Base-by-base conservation (phyloP, 2,888 invertebrate species). In the Hyppa rectilinea region DNA sequence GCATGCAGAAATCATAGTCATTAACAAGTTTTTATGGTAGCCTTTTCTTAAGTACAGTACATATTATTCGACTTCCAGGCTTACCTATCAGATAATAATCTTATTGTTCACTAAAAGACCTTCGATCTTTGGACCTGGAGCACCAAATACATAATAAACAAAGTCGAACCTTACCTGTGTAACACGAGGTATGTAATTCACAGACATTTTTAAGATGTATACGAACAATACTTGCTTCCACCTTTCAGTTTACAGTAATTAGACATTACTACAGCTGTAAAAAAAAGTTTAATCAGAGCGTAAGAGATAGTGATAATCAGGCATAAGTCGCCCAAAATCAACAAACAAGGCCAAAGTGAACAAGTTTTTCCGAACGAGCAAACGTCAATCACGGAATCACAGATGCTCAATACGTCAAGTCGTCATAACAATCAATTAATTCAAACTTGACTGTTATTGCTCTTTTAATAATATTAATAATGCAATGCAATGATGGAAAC, bases 111-210 rank as follows among this genome's bases (percentile, higher is more conserved):
- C 7, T n/a, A 26, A 38, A 26, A 49, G 40, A 61, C 14, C 12
- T 6, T 4, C 34, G 34, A 36, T 73, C 47, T 62, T 63, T 43
- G 74, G 4, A 38, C 40, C 17, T 49, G 12, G 34, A 43, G 20
- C 14, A n/a, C 4, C 4, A 1, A 53, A 65, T 49, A 53, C 10
- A 10, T 36, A 72, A 26, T 29, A 26, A 36, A 64, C 20, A 43
- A 77, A 56, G 7, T 26, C 29, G 20, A 50, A 38, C n/a, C 43
- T 60, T 34, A 95, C 95, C 91, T 95, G 95, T 45, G 95, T 95
- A 29, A 95, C 95, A 9, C 95, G 90, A 61, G 95, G 95, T 75
- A 95, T 92, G 73, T 94, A 95, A 63, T 89, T 92, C 66, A 94
- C 81, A 69, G 94, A 89, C 95, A 95, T 95, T 72, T 75, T 87